phyloP scores from a whole-genome alignment of 2,888 invertebrate species.

The Andrena dorsata region DNA sequence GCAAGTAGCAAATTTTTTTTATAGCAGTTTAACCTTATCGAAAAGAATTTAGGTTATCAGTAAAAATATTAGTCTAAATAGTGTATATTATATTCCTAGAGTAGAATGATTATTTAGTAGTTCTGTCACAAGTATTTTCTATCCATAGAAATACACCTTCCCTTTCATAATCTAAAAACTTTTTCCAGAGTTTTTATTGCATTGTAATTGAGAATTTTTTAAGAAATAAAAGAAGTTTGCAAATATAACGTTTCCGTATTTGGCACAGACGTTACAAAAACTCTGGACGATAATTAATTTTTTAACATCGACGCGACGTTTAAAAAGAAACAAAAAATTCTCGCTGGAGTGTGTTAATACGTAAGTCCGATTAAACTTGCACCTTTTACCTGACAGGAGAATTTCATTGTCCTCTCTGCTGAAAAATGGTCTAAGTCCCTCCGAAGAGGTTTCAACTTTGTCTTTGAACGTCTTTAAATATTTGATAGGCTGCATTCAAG shows the following conservation, averaged over 20 bases:
- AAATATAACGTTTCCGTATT: background rate
- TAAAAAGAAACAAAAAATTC: background rate
- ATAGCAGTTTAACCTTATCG: too few species aligned
- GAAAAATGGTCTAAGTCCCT: background rate
- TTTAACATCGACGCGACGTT: background rate
- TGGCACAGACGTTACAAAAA: background rate
- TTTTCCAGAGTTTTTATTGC: too few species aligned
- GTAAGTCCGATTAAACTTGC: conserved; percentile 1
- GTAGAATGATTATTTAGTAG: background rate
- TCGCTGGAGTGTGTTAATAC: background rate
- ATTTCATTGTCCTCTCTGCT: conserved; percentile 1
- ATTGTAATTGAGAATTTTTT: too few species aligned
- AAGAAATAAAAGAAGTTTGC: too few species aligned
- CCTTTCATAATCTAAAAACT: too few species aligned
- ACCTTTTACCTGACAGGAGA: background rate
- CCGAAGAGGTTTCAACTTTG: background rate
- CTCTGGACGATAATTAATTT: background rate
- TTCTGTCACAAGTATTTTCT: background rate
- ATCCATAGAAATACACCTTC: too few species aligned
- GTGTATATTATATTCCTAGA: background rate
- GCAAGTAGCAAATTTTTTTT: background rate
- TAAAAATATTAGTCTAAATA: background rate
- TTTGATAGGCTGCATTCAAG: background rate
- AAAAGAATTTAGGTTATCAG: too few species aligned
- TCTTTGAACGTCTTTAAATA: background rate